phyloP scores from a whole-genome alignment of 2,113 vertebrate species.

The Astatotilapia flaviijosephi region DNA sequence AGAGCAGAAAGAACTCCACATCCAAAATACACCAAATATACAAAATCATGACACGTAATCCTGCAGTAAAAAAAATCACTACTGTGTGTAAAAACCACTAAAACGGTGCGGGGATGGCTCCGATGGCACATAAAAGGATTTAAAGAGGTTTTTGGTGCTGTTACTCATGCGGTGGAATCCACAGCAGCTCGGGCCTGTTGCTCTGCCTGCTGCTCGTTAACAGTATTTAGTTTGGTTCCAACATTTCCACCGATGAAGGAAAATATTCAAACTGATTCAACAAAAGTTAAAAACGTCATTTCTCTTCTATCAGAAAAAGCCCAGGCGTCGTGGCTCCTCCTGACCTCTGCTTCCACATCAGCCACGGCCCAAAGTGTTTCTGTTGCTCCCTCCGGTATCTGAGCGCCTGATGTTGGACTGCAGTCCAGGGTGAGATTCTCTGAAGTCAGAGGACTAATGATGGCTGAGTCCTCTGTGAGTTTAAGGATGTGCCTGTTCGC shows the following conservation, averaged over 20 bases:
- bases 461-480: background rate
- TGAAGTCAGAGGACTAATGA: background rate
- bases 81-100: background rate
- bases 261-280: background rate
- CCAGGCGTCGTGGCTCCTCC: accelerated
- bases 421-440: background rate
- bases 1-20: background rate
- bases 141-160: background rate
- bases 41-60: background rate
- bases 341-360: background rate
- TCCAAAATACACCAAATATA: background rate
- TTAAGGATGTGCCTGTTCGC: background rate
- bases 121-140: background rate
- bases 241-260: background rate
- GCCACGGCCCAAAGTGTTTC: background rate
- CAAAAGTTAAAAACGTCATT: background rate
- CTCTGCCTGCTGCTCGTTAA: background rate
- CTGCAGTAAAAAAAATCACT: background rate
- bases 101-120: accelerated
- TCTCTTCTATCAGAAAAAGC: background rate
- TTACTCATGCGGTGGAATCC: background rate
- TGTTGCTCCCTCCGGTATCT: accelerated
- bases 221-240: background rate
- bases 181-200: background rate
- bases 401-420: background rate